A percentile compares a stretch with the other conserved stretches of the same genome.
phyloP scores from a whole-genome alignment of 2,888 invertebrate species.

The Drosophila mimica region DNA sequence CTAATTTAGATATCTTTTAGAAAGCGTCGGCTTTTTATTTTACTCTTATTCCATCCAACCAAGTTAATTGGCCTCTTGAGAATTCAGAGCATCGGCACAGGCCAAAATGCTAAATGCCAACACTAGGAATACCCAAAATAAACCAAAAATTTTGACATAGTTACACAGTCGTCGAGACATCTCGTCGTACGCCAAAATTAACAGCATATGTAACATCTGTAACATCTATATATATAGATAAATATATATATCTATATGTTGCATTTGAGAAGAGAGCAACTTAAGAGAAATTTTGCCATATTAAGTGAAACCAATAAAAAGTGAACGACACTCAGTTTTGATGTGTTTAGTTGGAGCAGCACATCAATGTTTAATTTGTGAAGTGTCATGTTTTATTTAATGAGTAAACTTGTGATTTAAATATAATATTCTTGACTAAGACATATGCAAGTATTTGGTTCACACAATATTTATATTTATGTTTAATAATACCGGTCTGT shows the following conservation, averaged over 20 bases:
- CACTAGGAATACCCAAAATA: slow-evolving; percentile 69
- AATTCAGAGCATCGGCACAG: slow-evolving; percentile 51
- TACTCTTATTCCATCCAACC: slow-evolving; percentile 28
- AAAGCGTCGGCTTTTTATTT: slow-evolving; percentile 25
- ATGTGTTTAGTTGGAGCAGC: background rate
- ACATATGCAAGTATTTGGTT: background rate
- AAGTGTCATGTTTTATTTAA: slow-evolving; percentile 47
- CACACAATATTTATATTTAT: background rate
- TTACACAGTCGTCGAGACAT: slow-evolving; percentile 56
- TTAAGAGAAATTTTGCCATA: slow-evolving; percentile 39
- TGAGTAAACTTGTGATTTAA: slow-evolving; percentile 1
- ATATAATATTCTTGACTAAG: background rate
- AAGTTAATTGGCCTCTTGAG: slow-evolving; percentile 80
- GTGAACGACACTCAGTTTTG: background rate
- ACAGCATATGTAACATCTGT: slow-evolving; percentile 31
- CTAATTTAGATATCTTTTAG: slow-evolving; percentile 34
- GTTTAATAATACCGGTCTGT: background rate
- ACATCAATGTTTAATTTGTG: slow-evolving; percentile 7
- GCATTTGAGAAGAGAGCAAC: slow-evolving; percentile 18
- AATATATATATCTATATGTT: slow-evolving; percentile 9
- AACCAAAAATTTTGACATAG: slow-evolving; percentile 66
- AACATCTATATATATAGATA: slow-evolving; percentile 43
- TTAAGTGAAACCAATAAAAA: slow-evolving; percentile 1
- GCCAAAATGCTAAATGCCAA: slow-evolving; percentile 59
- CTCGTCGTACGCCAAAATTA: slow-evolving; percentile 44